Evolutionary conservation across 2,797 vertebrate species (phyloP).

Genomic region (Paratrypauchen microcephalus): DNA sequence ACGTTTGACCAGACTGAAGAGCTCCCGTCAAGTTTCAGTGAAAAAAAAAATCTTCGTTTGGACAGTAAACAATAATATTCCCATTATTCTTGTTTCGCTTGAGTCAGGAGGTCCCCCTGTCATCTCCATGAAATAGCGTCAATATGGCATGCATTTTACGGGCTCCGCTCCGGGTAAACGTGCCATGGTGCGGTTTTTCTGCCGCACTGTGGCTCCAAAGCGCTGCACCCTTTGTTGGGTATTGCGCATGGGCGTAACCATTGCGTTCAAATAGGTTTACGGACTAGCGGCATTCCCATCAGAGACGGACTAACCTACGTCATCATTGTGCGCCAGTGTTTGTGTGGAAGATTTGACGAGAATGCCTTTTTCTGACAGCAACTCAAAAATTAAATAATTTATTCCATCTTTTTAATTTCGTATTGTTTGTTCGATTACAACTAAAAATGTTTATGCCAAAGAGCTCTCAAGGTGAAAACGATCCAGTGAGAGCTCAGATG

Average conservation of each 20-base stretch:
- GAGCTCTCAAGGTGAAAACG: constrained; percentile 89
- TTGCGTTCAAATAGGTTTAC: constrained; percentile 18
- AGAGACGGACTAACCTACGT: constrained; percentile 12
- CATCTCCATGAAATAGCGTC: constrained; percentile 38
- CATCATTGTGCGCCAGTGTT: constrained; percentile 47
- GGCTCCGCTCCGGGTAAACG: constrained; percentile 43
- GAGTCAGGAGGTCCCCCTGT: constrained; percentile 22
- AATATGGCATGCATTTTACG: constrained; percentile 28
- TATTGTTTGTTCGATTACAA: constrained; percentile 12
- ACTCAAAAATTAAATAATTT: neutral
- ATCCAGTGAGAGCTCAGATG: constrained; percentile 38
- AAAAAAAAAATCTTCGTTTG: constrained; percentile 32
- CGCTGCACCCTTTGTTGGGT: constrained; percentile 46
- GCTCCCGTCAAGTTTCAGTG: constrained; percentile 50
- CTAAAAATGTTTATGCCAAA: constrained; percentile 90
- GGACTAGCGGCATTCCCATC: neutral
- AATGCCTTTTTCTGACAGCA: neutral
- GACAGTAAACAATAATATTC: constrained; percentile 24
- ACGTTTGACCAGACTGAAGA: constrained; percentile 53
- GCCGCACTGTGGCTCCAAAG: constrained; percentile 68
- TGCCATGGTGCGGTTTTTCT: constrained; percentile 74
- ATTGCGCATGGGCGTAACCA: constrained; percentile 71
- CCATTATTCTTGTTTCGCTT: constrained; percentile 40
- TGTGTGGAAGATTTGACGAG: constrained; percentile 37
- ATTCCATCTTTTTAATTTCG: neutral